Evolutionary conservation across 2,888 invertebrate genomes (phyloP).

Genomic region (Hanleya hanleyi): DNA sequence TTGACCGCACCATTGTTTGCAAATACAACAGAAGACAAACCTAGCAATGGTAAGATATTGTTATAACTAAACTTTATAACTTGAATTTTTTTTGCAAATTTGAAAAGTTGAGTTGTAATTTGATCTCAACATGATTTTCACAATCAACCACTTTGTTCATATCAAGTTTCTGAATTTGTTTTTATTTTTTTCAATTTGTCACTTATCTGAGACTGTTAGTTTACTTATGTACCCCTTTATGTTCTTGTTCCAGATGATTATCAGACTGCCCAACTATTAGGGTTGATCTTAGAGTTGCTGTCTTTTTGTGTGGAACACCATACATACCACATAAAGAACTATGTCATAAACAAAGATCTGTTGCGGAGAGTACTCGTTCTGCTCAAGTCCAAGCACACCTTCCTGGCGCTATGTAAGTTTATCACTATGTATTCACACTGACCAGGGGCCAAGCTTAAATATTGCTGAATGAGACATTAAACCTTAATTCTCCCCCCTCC

Average conservation of each 20-base stretch:
- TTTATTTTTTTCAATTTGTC: no score
- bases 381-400: slow-evolving; percentile 97
- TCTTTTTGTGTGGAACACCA: slow-evolving; percentile 99
- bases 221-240: no score
- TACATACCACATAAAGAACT: slow-evolving; percentile 98
- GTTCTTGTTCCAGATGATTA: slow-evolving; percentile 86
- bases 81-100: neutral
- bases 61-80: neutral
- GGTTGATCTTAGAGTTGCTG: slow-evolving; percentile 94
- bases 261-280: slow-evolving; percentile 95
- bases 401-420: slow-evolving; percentile 88
- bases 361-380: slow-evolving; percentile 95
- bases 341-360: slow-evolving; percentile 96
- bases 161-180: no score
- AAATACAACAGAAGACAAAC: slow-evolving; percentile 92
- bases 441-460: no score
- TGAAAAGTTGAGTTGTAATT: neutral
- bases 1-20: slow-evolving; percentile 96
- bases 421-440: no score
- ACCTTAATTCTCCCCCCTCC: no score
- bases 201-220: no score
- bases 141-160: no score
- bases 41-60: slow-evolving; percentile 78
- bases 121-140: no score
- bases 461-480: no score